Base-by-base conservation (phyloP, 2,113 vertebrate species). In the Collichthys lucidus region DNA sequence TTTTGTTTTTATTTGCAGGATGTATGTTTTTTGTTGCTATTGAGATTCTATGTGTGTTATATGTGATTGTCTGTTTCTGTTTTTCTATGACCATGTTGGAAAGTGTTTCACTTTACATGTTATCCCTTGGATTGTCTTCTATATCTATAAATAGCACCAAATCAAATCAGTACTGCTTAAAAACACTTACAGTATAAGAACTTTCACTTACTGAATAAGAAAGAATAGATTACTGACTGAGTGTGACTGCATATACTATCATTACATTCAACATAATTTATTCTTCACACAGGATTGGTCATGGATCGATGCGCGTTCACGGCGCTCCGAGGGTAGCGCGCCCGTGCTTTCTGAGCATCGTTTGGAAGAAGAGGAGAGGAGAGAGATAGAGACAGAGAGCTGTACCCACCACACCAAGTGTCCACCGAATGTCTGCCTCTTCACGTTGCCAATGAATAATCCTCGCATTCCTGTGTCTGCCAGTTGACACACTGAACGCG, bases 391-490 rank as follows among this genome's bases (percentile, higher is more conserved):
- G 86, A 74, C 68, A 53, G 81, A 76, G 78, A 77, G 81, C 79
- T 40, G 74, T 55, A 67, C 49, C 49, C 83, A 85, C 49, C 83
- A 85, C 86, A 88, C 86, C 85, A 82, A 91, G 89, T 85, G 76
- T 91, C 85, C 93, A 50, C 85, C 91, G 87, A 92, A 92, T 91
- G 94, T 92, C 86, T 76, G 89, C 83, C 82, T 89, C 88, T 70
- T 52, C 85, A 29, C 87, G 74, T 47, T 85, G 89, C 92, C 89
- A 87, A 93, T 94, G 94, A 93, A 76, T 77, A 80, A 86, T 86
- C 89, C 84, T 90, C 89, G 72, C 93, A 92, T 93, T 93, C 94
- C 92, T 91, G 88, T 90, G 94, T 92, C 86, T 89, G 91, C 89
- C 90, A 91, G 91, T 91, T 94, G 94, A 95, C 93, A 89, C 40